Conservation (phyloP, 2,888 invertebrate species). For the Sthenelais limicola region DNA sequence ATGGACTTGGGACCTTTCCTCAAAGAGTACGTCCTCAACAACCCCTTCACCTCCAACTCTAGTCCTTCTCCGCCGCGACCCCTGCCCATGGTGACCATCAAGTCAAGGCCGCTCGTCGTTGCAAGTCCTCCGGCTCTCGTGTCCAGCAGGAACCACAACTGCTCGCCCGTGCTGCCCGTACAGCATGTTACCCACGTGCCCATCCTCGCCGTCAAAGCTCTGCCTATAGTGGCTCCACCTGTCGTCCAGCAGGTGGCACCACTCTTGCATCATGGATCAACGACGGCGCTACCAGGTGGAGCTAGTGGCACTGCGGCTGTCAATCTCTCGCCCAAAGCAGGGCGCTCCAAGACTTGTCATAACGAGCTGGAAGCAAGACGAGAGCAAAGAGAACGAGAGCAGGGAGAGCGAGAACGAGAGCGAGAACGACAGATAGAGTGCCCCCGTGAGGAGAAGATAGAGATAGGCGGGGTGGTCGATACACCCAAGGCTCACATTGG, state of each 20-base stretch:
- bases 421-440: too few relatives aligned
- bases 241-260: conserved; percentile 28
- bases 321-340: not conserved
- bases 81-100: not conserved
- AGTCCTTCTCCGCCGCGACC: not conserved
- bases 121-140: not conserved
- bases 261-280: conserved; percentile 11
- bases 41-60: conserved; percentile 47
- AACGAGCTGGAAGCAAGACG: too few relatives aligned
- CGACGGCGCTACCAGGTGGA: not conserved
- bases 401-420: too few relatives aligned
- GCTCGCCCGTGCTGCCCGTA: not conserved
- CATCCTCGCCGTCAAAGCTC: conserved; percentile 12
- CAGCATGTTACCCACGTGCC: conserved; percentile 7
- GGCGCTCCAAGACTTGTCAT: too few relatives aligned
- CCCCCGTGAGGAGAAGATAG: not conserved
- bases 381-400: too few relatives aligned
- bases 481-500: conserved; percentile 45
- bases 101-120: conserved; percentile 8
- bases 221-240: conserved; percentile 15
- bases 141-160: not conserved
- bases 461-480: conserved; percentile 16
- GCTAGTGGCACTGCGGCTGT: not conserved
- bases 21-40: conserved; percentile 50
- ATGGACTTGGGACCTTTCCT: conserved; percentile 54